phyloP scores from a whole-genome alignment of 1,140 invertebrate genomes.

The Eciton burchellii region DNA sequence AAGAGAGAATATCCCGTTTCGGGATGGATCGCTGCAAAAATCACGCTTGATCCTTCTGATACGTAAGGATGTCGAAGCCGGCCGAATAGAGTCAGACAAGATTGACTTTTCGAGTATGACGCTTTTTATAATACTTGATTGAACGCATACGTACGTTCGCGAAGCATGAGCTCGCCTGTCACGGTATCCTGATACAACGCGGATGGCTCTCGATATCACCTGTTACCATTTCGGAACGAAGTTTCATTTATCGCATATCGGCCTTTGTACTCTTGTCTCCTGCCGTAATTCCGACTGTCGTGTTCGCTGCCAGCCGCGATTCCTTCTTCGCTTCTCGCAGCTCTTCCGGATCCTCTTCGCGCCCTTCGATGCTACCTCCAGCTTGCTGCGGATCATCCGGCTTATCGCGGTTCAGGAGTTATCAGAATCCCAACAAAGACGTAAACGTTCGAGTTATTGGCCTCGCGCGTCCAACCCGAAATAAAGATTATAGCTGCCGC shows the following conservation, averaged over 20 bases:
- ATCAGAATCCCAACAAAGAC: conserved; percentile 47
- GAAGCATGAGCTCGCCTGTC: conserved; percentile 1
- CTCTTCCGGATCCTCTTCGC: conserved; percentile 21
- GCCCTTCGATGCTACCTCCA: conserved; percentile 17
- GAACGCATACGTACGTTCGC: conserved; percentile 5
- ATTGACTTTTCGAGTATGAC: conserved; percentile 14
- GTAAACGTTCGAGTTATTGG: conserved; percentile 38
- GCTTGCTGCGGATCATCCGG: conserved; percentile 63
- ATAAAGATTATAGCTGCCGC: conserved; percentile 10
- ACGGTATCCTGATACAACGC: background rate
- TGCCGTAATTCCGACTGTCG: conserved; percentile 32
- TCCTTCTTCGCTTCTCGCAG: conserved; percentile 29
- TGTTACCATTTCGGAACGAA: conserved; percentile 47
- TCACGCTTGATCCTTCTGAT: background rate
- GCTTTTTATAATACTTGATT: background rate
- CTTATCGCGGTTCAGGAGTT: conserved; percentile 56
- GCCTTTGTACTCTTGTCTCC: conserved; percentile 16
- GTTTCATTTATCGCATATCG: conserved; percentile 56
- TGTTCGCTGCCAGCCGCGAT: conserved; percentile 29
- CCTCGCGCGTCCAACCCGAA: background rate
- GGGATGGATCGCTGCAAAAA: background rate
- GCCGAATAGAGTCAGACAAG: background rate
- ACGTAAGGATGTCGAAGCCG: background rate
- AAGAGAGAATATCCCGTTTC: background rate
- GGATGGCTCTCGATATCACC: conserved; percentile 53